These are phyloP conservation scores for Nomada hirtipes DNA, from an alignment of 2,888 invertebrate species.

Conservation along the genomic window DNA sequence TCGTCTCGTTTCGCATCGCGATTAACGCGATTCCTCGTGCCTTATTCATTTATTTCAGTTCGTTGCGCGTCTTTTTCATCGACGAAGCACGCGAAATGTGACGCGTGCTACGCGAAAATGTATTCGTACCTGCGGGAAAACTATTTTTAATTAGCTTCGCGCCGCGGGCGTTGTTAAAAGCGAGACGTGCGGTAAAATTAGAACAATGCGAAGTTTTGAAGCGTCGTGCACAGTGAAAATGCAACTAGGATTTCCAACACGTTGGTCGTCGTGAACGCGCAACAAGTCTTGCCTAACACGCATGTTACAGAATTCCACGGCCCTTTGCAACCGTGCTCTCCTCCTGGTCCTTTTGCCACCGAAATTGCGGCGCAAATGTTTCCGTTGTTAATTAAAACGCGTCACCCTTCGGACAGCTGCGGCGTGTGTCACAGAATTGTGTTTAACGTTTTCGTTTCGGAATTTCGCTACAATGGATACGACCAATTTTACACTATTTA, in stretches of 20 bases:
- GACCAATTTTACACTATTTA: too few relatives aligned
- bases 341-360: background rate
- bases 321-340: background rate
- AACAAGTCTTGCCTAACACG: constrained; percentile 49
- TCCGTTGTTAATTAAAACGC: background rate
- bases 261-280: constrained; percentile 27
- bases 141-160: background rate
- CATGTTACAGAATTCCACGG: constrained; percentile 3
- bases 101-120: background rate
- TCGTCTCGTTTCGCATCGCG: background rate
- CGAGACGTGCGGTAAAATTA: background rate
- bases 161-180: background rate
- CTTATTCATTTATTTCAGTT: too few relatives aligned
- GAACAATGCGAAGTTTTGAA: constrained; percentile 12
- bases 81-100: background rate
- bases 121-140: background rate
- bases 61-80: too few relatives aligned
- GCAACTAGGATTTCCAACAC: constrained; percentile 18
- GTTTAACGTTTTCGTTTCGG: background rate
- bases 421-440: background rate
- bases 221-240: background rate
- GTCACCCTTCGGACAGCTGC: background rate
- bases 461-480: too few relatives aligned
- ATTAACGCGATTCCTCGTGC: too few relatives aligned
- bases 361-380: background rate